phyloP scores from a whole-genome alignment of 2,797 vertebrate genomes.

The Sebastes matsubarae region DNA sequence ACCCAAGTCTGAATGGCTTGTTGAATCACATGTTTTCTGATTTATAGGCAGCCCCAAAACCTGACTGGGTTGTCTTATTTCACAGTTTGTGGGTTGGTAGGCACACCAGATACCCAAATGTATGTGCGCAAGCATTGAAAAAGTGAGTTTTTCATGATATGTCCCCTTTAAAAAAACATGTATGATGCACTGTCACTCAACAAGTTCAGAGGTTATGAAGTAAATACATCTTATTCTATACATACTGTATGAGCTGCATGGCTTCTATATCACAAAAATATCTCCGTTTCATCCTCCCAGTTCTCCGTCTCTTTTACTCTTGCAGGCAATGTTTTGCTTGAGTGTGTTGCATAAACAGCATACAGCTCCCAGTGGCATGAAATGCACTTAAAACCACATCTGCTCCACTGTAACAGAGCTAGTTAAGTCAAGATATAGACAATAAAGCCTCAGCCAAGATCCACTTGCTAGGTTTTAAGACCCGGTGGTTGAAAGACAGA shows the following conservation, averaged over 20 bases:
- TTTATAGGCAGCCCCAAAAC: not conserved
- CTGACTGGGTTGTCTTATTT: not conserved
- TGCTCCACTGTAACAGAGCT: not conserved
- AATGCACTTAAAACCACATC: slow-evolving; percentile 11
- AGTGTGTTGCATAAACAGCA: slow-evolving; percentile 22
- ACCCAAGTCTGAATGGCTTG: not conserved
- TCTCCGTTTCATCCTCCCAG: not conserved
- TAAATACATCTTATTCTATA: not conserved
- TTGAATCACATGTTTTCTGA: not conserved
- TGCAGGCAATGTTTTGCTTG: slow-evolving; percentile 11
- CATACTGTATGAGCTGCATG: not conserved
- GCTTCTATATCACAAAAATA: not conserved
- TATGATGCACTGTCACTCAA: not conserved
- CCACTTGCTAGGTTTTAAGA: not conserved
- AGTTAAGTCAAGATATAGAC: not conserved
- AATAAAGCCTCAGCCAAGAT: not conserved
- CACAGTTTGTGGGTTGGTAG: not conserved
- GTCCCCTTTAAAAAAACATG: not conserved
- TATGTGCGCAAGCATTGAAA: not conserved
- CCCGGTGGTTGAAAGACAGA: not conserved
- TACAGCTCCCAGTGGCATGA: slow-evolving; percentile 10
- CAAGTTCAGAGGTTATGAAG: not conserved
- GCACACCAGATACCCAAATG: not conserved
- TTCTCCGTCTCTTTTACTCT: not conserved
- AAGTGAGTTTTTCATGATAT: not conserved